Base-by-base conservation (phyloP, 2,113 vertebrate genomes). In the Equus przewalskii region DNA sequence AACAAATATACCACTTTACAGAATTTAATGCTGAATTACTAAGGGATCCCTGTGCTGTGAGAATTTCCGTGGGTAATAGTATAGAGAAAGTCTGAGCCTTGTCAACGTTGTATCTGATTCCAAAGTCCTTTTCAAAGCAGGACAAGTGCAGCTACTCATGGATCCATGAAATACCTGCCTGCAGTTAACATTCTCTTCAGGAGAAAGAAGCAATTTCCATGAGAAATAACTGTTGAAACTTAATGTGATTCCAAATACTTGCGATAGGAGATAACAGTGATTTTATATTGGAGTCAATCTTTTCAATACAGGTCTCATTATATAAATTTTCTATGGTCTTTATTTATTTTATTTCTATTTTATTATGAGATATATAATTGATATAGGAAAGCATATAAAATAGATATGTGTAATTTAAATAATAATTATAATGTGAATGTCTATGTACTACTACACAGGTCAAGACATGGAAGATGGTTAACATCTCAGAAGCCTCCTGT, bases 201-300 rank as follows among this genome's bases (percentile, higher is more conserved):
- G 49, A 49, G 2, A 94, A 9, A 97, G 72, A 97, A 97, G 46
- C 51, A 98, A 98, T 98, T 98, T 98, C 83, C 80, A 28, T 96
- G 54, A 88, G 85, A 98, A 97, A 96, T 97, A 93, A 84, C 79
- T 97, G 80, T 93, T 98, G 89, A 98, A 98, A 97, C 97, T 88
- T 98, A 98, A 97, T 98, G 96, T 98, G 81, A 98, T 97, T 97
- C 90, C n/a, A 97, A 98, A 97, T 76, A 98, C 58, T 97, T 98
- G 81, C 89, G 97, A 92, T 85, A 97, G n/a, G 97, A 98, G 93
- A 94, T 69, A 84, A 96, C 96, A 97, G 54, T 81, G 83, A 96
- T 98, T 98, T 98, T 51, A 72, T 72, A 85, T 19, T 72, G 82
- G 14, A 95, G 33, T 95, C 97, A 96, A 97, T 98, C 60, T 98